These are phyloP conservation scores for Anagyrus pseudococci DNA, from an alignment of 2,888 invertebrate genomes.

Conservation along the genomic window DNA sequence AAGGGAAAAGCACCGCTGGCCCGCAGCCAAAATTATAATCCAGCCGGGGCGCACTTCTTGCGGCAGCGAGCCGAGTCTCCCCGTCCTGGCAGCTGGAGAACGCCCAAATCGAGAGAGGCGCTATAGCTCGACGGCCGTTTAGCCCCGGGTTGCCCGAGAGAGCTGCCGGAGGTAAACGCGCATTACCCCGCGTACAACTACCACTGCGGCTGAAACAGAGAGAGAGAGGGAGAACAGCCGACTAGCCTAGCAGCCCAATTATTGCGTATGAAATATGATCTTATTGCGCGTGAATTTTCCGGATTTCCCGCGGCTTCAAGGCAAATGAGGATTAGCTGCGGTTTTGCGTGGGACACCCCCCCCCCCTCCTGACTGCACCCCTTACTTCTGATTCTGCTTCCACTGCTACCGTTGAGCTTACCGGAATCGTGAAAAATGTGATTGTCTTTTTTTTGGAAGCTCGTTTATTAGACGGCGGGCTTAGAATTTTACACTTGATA, in stretches of 20 bases:
- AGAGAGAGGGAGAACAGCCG: background rate
- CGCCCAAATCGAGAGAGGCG: slow-evolving; percentile 26
- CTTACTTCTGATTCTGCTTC: too few relatives aligned
- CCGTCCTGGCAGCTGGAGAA: slow-evolving; percentile 27
- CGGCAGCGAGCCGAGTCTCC: too few relatives aligned
- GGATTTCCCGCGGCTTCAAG: background rate
- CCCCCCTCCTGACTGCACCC: too few relatives aligned
- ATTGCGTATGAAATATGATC: slow-evolving; percentile 32
- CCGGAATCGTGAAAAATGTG: too few relatives aligned
- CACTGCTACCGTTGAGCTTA: too few relatives aligned
- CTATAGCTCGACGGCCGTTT: slow-evolving; percentile 21
- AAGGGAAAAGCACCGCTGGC: slow-evolving; percentile 18
- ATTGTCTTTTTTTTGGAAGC: too few relatives aligned
- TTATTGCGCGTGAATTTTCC: slow-evolving; percentile 32
- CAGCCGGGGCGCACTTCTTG: background rate
- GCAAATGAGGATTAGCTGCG: background rate
- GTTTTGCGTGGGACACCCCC: background rate
- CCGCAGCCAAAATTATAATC: slow-evolving; percentile 31
- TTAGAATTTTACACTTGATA: too few relatives aligned
- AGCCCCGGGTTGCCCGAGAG: too few relatives aligned
- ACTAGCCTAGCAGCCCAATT: slow-evolving; percentile 34
- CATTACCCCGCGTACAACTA: background rate
- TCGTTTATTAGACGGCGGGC: too few relatives aligned
- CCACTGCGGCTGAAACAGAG: slow-evolving; percentile 4
- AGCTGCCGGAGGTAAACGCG: too few relatives aligned